Conservation (phyloP, 2,113 vertebrate species). For the Phodopus roborovskii region DNA sequence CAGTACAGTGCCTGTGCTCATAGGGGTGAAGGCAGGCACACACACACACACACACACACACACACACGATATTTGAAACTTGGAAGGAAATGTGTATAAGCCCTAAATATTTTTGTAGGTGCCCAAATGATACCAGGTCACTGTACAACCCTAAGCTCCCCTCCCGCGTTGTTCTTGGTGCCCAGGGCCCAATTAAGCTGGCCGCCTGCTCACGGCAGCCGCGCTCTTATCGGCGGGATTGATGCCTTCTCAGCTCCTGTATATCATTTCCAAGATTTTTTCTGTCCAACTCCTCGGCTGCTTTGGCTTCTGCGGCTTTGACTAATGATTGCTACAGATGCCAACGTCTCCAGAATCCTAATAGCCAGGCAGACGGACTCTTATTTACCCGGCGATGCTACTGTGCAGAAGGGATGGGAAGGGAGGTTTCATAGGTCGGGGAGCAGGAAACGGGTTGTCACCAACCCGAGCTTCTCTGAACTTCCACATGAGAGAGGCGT, state of each 20-base stretch:
- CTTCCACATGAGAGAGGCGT: slow-evolving; percentile 42
- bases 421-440: neutral
- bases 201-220: neutral
- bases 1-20: neutral
- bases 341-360: slow-evolving; percentile 84
- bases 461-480: slow-evolving; percentile 50
- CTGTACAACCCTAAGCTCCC: neutral
- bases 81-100: neutral
- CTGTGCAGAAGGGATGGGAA: neutral
- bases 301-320: slow-evolving; percentile 83
- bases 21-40: neutral
- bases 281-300: slow-evolving; percentile 80
- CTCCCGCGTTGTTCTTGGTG: neutral
- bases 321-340: slow-evolving; percentile 85
- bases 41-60: neutral
- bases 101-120: slow-evolving; percentile 46
- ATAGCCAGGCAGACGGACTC: slow-evolving; percentile 71
- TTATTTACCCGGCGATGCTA: slow-evolving; percentile 74
- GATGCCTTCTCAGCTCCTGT: slow-evolving; percentile 82
- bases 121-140: slow-evolving; percentile 52
- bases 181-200: slow-evolving; percentile 49
- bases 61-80: slow-evolving; percentile 27
- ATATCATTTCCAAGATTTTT: slow-evolving; percentile 85
- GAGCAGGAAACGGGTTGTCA: slow-evolving; percentile 22
- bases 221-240: slow-evolving; percentile 80